phyloP scores from a whole-genome alignment of 2,113 vertebrate species.

The Tapirus terrestris region DNA sequence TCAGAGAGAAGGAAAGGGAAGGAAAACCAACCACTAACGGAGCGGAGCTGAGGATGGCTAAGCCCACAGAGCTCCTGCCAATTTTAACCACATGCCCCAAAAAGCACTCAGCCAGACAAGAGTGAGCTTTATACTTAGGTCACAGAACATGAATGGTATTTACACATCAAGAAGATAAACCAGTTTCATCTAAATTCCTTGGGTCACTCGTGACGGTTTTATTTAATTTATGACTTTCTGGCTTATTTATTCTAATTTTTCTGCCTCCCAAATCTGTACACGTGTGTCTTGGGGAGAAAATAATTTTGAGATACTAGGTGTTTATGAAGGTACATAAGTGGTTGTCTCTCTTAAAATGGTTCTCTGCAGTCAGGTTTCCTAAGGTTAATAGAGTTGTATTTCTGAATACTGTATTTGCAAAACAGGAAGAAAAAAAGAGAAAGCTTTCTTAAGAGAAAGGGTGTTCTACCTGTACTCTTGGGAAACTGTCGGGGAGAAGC shows the following conservation, averaged over 20 bases:
- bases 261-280: background rate
- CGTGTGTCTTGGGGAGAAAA: background rate
- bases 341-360: background rate
- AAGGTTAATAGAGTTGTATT: fast-evolving
- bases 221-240: background rate
- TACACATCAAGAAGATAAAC: background rate
- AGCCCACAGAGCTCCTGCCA: fast-evolving
- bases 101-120: background rate
- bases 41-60: background rate
- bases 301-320: background rate
- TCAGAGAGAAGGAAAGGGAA: background rate
- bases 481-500: slow-evolving; percentile 83
- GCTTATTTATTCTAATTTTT: background rate
- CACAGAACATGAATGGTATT: fast-evolving
- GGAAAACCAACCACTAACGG: too few species aligned
- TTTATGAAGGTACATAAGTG: background rate
- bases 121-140: background rate
- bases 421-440: background rate
- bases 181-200: too few species aligned
- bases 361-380: background rate
- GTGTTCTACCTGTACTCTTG: slow-evolving; percentile 86
- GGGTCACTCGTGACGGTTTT: background rate
- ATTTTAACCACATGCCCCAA: background rate
- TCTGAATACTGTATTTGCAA: background rate
- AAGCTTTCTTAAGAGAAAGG: background rate